These are phyloP conservation scores for Chelonoidis abingdonii DNA, from an alignment of 2,113 vertebrate species.

Conservation along the genomic window DNA sequence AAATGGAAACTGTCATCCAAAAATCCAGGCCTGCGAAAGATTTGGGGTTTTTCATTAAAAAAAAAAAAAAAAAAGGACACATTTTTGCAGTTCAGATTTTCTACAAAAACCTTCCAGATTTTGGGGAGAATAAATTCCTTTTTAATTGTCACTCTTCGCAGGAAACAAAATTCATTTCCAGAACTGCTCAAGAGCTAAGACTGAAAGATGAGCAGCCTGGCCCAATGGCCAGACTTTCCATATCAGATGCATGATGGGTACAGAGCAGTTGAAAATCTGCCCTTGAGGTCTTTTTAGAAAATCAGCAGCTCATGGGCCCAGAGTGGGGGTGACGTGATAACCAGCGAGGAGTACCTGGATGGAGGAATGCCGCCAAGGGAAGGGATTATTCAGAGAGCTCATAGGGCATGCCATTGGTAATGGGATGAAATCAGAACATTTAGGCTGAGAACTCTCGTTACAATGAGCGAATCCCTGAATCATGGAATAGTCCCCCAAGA, in stretches of 20 bases:
- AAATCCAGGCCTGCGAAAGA: not conserved
- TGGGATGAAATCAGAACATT: not conserved
- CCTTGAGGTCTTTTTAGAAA: not conserved
- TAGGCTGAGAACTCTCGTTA: not conserved
- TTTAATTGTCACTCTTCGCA: not conserved
- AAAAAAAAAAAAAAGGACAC: not conserved
- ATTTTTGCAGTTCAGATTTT: not conserved
- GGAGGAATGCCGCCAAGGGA: not conserved
- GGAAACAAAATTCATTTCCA: not conserved
- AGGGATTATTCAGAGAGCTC: not conserved
- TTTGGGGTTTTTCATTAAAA: not conserved
- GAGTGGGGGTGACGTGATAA: no score
- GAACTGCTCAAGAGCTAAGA: not conserved
- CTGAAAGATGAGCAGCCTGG: not conserved
- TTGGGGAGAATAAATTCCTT: not conserved
- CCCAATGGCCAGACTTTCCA: not conserved
- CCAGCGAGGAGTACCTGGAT: not conserved
- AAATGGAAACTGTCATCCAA: not conserved
- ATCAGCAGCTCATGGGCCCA: not conserved
- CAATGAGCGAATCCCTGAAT: not conserved
- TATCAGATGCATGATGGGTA: no score
- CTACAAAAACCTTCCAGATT: not conserved
- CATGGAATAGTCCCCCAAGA: not conserved
- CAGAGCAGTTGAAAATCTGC: not conserved
- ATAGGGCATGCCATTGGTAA: not conserved